Evolutionary conservation across 2,113 vertebrate genomes (phyloP), one percentile per base, ranked within the genome.

Genomic region (Centropus unirufus): DNA sequence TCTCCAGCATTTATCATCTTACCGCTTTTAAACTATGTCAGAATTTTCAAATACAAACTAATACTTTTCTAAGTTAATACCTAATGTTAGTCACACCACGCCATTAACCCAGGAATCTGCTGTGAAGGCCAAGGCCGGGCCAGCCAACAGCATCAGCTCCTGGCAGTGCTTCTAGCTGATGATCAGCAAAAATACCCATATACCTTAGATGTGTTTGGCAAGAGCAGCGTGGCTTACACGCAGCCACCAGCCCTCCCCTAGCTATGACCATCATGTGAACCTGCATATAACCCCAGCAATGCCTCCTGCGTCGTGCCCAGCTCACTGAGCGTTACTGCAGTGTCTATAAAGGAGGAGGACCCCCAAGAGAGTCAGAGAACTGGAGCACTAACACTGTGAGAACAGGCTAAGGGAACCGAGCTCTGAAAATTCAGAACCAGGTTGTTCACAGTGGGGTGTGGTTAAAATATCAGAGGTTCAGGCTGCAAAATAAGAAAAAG

Each of bases 331-430:
- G 0, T 6, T 8, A 30, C 32, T 4, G 2, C 30, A 24, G 27
- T 0, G 5, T 0, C n/a, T 14, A 30, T 2, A 9, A 42, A 12
- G 5, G 21, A 85, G n/a, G 27, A 62, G 18, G 24, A 59, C 7
- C 11, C n/a, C 14, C 44, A n/a, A 0, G 1, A 29, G 0, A 2
- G 42, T 7, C 27, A 12, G 16, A 18, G 30, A 32, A 23, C 27
- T 46, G 46, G 12, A 67, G 46, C 22, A 7, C 6, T 7, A 52
- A 55, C 26, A 20, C 36, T 22, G 8, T 26, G 30, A 57, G 40
- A 61, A 77, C 15, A 57, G 17, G 39, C 72, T 20, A 9, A 68
- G 29, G 20, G 27, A 55, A 61, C 13, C 5, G 9, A 51, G 36
- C 49, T 51, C 12, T 6, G 8, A 83, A 46, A 76, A 62, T 44